Percentiles rank a stretch among this genome's conserved stretches.
Evolutionary conservation across 2,888 invertebrate species (phyloP).

Genomic region (Yponomeuta sedellus): DNA sequence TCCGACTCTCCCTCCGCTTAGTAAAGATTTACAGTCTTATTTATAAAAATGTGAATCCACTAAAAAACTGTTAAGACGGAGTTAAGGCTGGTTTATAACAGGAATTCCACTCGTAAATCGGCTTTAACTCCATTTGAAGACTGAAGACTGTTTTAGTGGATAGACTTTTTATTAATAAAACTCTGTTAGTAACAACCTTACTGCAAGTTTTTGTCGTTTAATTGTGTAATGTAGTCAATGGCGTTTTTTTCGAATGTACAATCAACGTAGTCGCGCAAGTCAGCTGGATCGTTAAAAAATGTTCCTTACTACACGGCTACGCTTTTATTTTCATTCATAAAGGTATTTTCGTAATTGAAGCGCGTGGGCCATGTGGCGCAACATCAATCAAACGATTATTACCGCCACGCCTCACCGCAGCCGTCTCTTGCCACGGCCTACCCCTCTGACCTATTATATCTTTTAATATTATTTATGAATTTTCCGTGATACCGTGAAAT

Average conservation of each 20-base stretch:
- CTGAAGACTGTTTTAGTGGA: too few species aligned
- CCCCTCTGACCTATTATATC: slow-evolving; percentile 7
- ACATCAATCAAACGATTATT: slow-evolving; percentile 14
- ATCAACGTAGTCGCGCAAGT: not conserved
- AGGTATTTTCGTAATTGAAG: slow-evolving; percentile 38
- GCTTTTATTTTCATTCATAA: slow-evolving; percentile 28
- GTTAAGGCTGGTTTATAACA: too few species aligned
- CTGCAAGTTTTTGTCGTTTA: not conserved
- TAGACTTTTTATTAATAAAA: too few species aligned
- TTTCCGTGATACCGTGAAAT: not conserved
- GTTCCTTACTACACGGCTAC: slow-evolving; percentile 20
- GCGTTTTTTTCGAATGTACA: not conserved
- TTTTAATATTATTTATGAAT: slow-evolving; percentile 7
- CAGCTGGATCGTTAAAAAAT: slow-evolving; percentile 1
- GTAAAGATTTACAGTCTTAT: too few species aligned
- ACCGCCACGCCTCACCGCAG: slow-evolving; percentile 5
- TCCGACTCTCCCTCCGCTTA: slow-evolving; percentile 16
- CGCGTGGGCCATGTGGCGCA: slow-evolving; percentile 19
- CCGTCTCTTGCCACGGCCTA: not conserved
- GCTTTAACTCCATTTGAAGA: too few species aligned
- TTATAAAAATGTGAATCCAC: too few species aligned
- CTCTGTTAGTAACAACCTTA: not conserved
- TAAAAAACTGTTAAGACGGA: too few species aligned
- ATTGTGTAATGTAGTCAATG: not conserved
- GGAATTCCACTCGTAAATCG: too few species aligned